These are phyloP conservation scores for Brachymystax lenok DNA, from an alignment of 2,797 vertebrate genomes.

Conservation along the genomic window DNA sequence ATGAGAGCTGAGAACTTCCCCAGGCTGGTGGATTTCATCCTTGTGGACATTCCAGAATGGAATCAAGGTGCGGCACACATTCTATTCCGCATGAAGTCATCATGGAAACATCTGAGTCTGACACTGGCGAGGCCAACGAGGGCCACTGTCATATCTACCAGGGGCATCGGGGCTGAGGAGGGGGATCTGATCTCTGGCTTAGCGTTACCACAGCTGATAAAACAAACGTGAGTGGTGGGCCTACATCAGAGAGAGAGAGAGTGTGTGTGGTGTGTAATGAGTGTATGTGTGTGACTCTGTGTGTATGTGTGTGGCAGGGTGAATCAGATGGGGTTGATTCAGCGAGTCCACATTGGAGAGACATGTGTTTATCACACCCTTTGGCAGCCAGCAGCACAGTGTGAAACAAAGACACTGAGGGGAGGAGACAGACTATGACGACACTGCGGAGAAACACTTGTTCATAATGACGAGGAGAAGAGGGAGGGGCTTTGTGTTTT, in stretches of 20 bases:
- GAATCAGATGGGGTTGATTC: slow-evolving; percentile 30
- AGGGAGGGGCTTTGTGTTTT: slow-evolving; percentile 33
- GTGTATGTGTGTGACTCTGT: not conserved
- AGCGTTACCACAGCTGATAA: slow-evolving; percentile 56
- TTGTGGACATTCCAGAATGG: slow-evolving; percentile 42
- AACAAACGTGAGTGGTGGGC: slow-evolving; percentile 39
- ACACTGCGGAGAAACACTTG: slow-evolving; percentile 36
- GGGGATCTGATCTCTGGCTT: slow-evolving; percentile 16
- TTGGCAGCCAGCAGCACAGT: slow-evolving; percentile 35
- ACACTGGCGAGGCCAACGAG: not conserved
- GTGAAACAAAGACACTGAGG: slow-evolving; percentile 51
- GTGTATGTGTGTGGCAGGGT: not conserved
- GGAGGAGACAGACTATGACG: slow-evolving; percentile 42
- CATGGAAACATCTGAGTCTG: slow-evolving; percentile 38
- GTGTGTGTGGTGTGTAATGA: too few species aligned
- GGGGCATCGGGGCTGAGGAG: slow-evolving; percentile 30
- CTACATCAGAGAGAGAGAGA: slow-evolving; percentile 22
- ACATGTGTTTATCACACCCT: slow-evolving; percentile 37
- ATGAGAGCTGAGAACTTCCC: slow-evolving; percentile 33
- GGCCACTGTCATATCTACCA: slow-evolving; percentile 33
- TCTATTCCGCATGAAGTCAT: slow-evolving; percentile 28
- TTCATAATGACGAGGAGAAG: slow-evolving; percentile 45
- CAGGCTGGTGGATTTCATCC: slow-evolving; percentile 26
- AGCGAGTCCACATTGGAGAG: slow-evolving; percentile 33
- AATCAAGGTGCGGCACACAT: slow-evolving; percentile 42